Percentiles rank a stretch among this genome's conserved stretches.
These are phyloP conservation scores for Colletes latitarsis DNA, from an alignment of 1,140 invertebrate genomes.

Conservation along the genomic window DNA sequence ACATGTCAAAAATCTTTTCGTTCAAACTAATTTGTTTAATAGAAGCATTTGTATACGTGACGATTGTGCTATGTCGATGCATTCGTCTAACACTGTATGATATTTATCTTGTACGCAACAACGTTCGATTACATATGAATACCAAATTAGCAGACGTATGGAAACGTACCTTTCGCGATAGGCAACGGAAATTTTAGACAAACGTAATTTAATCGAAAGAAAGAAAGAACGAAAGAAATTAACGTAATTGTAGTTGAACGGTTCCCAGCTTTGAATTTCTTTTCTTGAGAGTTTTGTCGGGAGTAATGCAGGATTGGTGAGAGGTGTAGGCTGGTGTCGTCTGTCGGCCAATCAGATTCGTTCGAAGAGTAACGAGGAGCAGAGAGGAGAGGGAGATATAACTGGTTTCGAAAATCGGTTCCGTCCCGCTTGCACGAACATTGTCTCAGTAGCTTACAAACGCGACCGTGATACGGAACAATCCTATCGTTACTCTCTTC, in stretches of 20 bases:
- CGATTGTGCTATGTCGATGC: no score
- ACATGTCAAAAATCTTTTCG: no score
- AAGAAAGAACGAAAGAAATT: background rate
- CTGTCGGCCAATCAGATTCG: constrained; percentile 26
- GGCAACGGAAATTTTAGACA: background rate
- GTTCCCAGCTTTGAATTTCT: background rate
- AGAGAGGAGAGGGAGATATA: constrained; percentile 31
- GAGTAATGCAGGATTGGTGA: constrained; percentile 26
- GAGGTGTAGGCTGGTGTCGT: background rate
- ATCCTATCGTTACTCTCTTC: constrained; percentile 2
- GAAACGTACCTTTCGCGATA: background rate
- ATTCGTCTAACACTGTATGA: no score
- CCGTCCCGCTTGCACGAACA: constrained; percentile 37
- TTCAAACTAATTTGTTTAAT: no score
- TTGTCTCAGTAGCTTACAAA: constrained; percentile 46
- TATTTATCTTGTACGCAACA: no score
- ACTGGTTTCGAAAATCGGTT: constrained; percentile 61
- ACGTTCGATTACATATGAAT: no score
- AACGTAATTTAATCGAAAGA: background rate
- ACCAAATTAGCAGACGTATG: no score
- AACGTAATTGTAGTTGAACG: background rate
- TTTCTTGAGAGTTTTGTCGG: background rate
- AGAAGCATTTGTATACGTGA: no score
- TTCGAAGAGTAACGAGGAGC: background rate
- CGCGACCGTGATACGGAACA: constrained; percentile 48